These are phyloP conservation scores for Erynnis tages DNA, from an alignment of 2,888 invertebrate genomes.

Conservation along the genomic window DNA sequence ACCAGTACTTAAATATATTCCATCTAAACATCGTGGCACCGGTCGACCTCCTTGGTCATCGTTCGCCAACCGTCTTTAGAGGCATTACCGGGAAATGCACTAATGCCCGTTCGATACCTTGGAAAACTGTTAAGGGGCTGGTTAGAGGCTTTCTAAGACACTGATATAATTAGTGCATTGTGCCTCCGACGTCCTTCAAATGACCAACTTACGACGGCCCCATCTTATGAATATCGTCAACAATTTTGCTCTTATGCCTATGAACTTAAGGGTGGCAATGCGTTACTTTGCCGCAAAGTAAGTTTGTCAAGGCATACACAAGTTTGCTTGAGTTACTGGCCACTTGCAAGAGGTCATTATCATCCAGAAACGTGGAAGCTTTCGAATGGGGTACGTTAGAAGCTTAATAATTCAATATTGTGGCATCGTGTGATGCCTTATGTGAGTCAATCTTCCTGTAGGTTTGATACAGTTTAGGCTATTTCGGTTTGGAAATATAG, in stretches of 20 bases:
- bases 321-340: conserved; percentile 70
- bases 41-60: conserved; percentile 62
- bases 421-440: conserved; percentile 32
- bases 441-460: neutral
- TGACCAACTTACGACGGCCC: conserved; percentile 41
- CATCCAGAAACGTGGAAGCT: conserved; percentile 59
- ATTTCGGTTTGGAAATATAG: no score
- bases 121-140: conserved; percentile 81
- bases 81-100: conserved; percentile 79
- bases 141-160: conserved; percentile 79
- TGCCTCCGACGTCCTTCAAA: conserved; percentile 62
- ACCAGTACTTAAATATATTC: neutral
- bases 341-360: conserved; percentile 63
- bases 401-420: conserved; percentile 62
- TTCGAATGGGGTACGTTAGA: conserved; percentile 55
- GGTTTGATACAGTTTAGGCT: neutral
- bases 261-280: conserved; percentile 25
- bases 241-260: conserved; percentile 38
- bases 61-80: conserved; percentile 72
- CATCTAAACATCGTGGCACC: conserved; percentile 37
- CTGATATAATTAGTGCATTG: conserved; percentile 80
- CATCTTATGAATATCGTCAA: conserved; percentile 47
- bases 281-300: conserved; percentile 4
- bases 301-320: conserved; percentile 36
- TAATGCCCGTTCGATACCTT: conserved; percentile 74